Evolutionary conservation across 2,888 invertebrate genomes (phyloP).

Genomic region (Yponomeuta sedellus): DNA sequence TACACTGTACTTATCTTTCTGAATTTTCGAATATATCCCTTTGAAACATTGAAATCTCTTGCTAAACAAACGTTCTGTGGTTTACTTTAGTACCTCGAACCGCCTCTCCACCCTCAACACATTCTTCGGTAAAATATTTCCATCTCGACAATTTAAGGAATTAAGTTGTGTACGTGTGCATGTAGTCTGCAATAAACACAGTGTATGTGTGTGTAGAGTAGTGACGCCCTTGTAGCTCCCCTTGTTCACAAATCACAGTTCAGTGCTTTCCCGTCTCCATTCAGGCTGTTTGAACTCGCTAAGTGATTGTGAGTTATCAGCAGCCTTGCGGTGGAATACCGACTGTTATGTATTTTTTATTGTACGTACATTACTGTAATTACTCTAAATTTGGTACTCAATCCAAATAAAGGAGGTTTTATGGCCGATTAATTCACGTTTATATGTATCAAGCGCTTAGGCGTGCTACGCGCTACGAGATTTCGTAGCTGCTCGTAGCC

Average conservation of each 20-base stretch:
- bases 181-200: not conserved
- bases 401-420: not conserved
- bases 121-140: not conserved
- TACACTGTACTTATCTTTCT: not conserved
- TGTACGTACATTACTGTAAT: not conserved
- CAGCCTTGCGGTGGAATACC: not conserved
- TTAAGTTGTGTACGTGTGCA: not conserved
- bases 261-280: not conserved
- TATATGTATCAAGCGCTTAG: constrained; percentile 15
- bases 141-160: not conserved
- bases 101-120: not conserved
- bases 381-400: not conserved
- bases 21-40: too few species aligned
- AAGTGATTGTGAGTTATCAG: not conserved
- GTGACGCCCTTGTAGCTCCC: not conserved
- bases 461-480: constrained; percentile 4
- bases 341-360: not conserved
- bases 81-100: not conserved
- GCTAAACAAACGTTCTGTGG: not conserved
- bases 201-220: not conserved
- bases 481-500: constrained; percentile 2
- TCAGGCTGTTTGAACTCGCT: not conserved
- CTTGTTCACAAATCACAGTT: not conserved
- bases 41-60: too few species aligned
- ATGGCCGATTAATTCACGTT: not conserved